Base-by-base conservation (phyloP, 2,797 vertebrate genomes). In the Danio kyathit region DNA sequence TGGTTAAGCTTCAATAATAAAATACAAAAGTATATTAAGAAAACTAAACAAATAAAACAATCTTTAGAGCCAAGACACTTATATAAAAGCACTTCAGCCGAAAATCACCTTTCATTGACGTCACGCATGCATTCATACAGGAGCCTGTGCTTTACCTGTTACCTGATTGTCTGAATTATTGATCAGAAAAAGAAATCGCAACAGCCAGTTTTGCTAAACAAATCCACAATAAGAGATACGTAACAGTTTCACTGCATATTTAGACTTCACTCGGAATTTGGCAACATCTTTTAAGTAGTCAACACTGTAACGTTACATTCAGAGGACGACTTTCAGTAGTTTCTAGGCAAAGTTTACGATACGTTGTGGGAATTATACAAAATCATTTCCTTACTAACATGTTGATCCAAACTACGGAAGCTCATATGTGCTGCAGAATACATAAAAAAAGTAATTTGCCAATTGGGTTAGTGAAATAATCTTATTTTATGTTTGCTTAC, bases 131-230 rank as follows among this genome's bases (percentile, higher is more conserved):
- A 19, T 69, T 56, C 13, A 46, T 89, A 63, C 49, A 76, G 48
- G 17, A 65, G 46, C 13, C 64, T 95, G 93, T 95, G 93, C 94
- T 92, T 94, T 88, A 89, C 86, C 56, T 87, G 60, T 84, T 85
- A 86, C 90, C 90, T 89, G 88, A 91, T 89, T 86, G 80, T 79
- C 82, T 76, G 51, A 54, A 71, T 41, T 89, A 87, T 81, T 88
- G 84, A 86, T 83, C 76, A 46, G 82, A 85, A 65, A 16, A 41
- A 8, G 12, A 48, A 66, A 51, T 49, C 16, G 52, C 77, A 44
- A 38, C 56, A 44, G 71, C 51, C 38, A 56, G 52, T 61, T 85
- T 43, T 63, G 16, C 66, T 80, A 29, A 29, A 75, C 76, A 79
- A 59, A 76, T 67, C 61, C 51, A 79, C 38, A 84, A 84, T 12